phyloP scores from a whole-genome alignment of 2,113 vertebrate genomes.

The Triplophysa rosa region DNA sequence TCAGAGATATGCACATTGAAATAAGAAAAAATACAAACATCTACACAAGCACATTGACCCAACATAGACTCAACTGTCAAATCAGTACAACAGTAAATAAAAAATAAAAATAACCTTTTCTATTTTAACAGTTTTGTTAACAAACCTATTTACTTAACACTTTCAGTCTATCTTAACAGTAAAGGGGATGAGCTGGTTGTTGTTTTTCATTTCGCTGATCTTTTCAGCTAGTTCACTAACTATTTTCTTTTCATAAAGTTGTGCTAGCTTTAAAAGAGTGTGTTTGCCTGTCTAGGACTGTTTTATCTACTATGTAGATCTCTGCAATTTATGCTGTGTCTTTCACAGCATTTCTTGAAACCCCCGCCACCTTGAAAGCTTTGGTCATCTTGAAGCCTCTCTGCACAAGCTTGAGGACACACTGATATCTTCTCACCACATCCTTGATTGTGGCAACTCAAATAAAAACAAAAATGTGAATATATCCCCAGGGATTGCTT shows the following conservation, averaged over 20 bases:
- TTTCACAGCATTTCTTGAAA: conserved; percentile 13
- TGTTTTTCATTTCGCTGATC: too few relatives aligned
- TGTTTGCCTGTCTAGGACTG: background rate
- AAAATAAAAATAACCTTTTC: too few relatives aligned
- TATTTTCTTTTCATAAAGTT: background rate
- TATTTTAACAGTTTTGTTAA: too few relatives aligned
- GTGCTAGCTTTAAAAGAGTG: conserved; percentile 1
- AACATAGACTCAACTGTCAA: too few relatives aligned
- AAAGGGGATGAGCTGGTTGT: too few relatives aligned
- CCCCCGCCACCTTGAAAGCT: background rate
- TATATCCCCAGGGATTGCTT: background rate
- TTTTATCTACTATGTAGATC: background rate
- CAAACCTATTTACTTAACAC: too few relatives aligned
- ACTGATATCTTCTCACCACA: background rate
- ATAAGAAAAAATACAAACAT: too few relatives aligned
- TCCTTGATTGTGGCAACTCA: background rate
- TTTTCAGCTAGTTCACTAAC: background rate
- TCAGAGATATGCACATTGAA: too few relatives aligned
- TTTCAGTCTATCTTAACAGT: too few relatives aligned
- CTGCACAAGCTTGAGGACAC: background rate
- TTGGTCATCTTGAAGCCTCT: background rate
- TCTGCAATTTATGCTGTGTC: background rate
- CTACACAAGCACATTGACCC: too few relatives aligned
- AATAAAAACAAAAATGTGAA: background rate
- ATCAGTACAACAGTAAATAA: too few relatives aligned